Conservation (phyloP, 30 jellyfish, hydroid and myxozoan genomes). For the Kudoa iwatai region DNA sequence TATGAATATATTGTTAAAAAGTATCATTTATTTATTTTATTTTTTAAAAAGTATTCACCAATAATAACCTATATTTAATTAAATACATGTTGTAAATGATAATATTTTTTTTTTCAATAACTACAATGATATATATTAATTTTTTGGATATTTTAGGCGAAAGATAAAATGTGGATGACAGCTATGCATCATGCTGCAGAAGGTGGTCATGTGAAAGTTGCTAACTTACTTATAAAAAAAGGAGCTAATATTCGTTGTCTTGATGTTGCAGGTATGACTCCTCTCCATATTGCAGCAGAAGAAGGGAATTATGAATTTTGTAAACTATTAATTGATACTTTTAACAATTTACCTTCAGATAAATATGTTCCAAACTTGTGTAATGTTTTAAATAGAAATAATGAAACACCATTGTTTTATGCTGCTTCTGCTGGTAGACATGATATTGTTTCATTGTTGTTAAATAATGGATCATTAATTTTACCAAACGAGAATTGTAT, state of each 20-base stretch:
- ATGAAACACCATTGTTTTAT: slow-evolving; percentile 13
- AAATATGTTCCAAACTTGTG: no score
- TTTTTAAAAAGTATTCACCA: no score
- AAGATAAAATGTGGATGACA: slow-evolving; percentile 2
- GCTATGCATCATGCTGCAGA: slow-evolving; percentile 70
- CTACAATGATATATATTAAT: no score
- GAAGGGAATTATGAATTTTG: slow-evolving; percentile 5
- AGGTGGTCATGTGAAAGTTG: slow-evolving; percentile 14
- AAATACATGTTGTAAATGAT: no score
- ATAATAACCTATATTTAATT: no score
- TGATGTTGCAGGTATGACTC: slow-evolving; percentile 19
- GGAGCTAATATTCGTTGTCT: slow-evolving; percentile 18
- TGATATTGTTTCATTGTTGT: slow-evolving; percentile 3
- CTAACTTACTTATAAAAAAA: slow-evolving; percentile 7
- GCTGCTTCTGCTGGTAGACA: slow-evolving; percentile 13
- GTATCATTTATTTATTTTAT: no score
- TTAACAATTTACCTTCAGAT: background rate
- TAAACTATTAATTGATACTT: background rate
- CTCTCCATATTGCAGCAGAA: slow-evolving; percentile 33
- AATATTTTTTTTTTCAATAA: no score
- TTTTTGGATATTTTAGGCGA: no score
- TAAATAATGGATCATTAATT: background rate
- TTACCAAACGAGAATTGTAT: no score
- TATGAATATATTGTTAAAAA: no score
- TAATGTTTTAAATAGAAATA: no score